Conservation (phyloP, 2,888 invertebrate species). For the Melanchra persicariae region DNA sequence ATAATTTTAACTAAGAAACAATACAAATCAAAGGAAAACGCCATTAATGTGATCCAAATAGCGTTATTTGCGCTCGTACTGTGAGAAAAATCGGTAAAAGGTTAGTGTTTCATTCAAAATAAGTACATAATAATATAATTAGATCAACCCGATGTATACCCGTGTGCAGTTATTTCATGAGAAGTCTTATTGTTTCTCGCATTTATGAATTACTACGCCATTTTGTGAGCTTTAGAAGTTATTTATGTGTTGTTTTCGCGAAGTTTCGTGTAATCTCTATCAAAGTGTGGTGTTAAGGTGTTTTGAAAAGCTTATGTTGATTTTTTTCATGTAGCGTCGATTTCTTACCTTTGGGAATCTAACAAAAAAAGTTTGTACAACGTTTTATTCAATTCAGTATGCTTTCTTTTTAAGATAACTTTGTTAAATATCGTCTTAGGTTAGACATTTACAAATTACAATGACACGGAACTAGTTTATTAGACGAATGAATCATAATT, state of each 20-base stretch:
- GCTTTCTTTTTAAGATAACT: neutral
- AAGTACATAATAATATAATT: constrained; percentile 79
- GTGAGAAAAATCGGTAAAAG: constrained; percentile 72
- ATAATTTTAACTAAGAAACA: constrained; percentile 80
- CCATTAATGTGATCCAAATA: constrained; percentile 70
- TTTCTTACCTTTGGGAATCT: constrained; percentile 23
- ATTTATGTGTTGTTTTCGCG: constrained; percentile 65
- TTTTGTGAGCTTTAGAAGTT: constrained; percentile 76
- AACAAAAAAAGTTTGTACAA: constrained; percentile 58
- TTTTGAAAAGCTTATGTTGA: constrained; percentile 57
- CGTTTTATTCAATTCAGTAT: neutral
- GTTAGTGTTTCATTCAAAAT: constrained; percentile 85
- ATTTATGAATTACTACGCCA: constrained; percentile 84
- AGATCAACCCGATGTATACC: constrained; percentile 80
- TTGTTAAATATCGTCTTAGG: neutral
- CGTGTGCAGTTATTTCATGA: constrained; percentile 88
- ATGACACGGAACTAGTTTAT: constrained; percentile 38
- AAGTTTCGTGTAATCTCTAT: constrained; percentile 26
- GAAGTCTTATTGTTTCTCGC: constrained; percentile 84
- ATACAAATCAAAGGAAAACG: constrained; percentile 72
- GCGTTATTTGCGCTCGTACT: constrained; percentile 60
- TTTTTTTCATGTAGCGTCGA: constrained; percentile 63
- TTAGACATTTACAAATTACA: neutral
- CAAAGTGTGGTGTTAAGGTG: constrained; percentile 48
- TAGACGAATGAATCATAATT: constrained; percentile 54